These are phyloP conservation scores for Diploscapter pachys DNA, from an alignment of 1,140 invertebrate species.

Conservation along the genomic window DNA sequence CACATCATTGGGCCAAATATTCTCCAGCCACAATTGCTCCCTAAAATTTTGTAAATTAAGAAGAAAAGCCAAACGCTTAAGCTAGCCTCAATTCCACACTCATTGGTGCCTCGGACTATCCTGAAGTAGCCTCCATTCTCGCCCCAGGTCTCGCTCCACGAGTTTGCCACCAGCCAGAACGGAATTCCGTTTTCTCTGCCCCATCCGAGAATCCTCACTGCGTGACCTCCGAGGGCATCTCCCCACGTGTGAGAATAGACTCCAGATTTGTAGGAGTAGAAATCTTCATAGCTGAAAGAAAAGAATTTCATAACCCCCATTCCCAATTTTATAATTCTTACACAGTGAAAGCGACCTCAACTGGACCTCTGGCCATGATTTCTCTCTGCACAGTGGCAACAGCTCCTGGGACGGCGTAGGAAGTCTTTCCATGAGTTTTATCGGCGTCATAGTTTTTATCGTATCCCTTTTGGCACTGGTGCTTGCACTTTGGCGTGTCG, in stretches of 20 bases:
- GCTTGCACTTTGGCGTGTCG: conserved; percentile 17
- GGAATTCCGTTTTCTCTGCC: conserved; percentile 73
- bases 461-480: conserved; percentile 20
- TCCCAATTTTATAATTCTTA: not conserved
- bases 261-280: conserved; percentile 4
- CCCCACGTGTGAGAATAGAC: conserved; percentile 66
- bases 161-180: conserved; percentile 88
- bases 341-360: conserved; percentile 8
- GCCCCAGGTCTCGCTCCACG: conserved; percentile 43
- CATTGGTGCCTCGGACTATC: conserved; percentile 76
- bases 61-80: too few species aligned
- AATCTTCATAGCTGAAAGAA: conserved; percentile 2
- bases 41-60: too few species aligned
- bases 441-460: conserved; percentile 18
- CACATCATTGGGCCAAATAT: too few species aligned
- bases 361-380: conserved; percentile 19
- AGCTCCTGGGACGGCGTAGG: not conserved
- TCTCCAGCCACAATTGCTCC: too few species aligned
- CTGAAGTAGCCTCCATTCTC: conserved; percentile 75
- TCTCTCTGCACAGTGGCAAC: conserved; percentile 14
- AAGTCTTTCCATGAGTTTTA: conserved; percentile 16
- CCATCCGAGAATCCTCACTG: conserved; percentile 83
- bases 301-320: too few species aligned
- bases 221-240: conserved; percentile 76
- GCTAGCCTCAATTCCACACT: conserved; percentile 54